Conservation (phyloP, 1,140 invertebrate species). For the Diorhabda carinulata region DNA sequence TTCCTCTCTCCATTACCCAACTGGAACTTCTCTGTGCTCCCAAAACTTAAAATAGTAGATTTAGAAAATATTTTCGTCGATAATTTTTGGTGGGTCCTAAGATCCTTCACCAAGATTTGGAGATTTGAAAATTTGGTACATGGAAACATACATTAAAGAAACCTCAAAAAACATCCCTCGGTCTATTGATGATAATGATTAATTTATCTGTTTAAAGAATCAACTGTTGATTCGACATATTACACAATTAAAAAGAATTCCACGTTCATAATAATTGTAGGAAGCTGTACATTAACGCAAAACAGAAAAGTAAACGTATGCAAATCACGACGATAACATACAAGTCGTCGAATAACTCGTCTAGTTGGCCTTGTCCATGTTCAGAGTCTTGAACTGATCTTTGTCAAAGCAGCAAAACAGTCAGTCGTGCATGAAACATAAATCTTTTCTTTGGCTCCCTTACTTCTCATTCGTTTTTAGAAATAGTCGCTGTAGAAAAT, state of each 20-base stretch:
- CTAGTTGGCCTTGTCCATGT: constrained; percentile 27
- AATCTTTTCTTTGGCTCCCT: background rate
- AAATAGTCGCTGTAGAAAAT: too few relatives aligned
- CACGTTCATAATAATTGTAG: background rate
- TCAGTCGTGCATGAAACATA: constrained; percentile 2
- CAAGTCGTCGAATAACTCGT: constrained; percentile 15
- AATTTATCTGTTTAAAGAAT: background rate
- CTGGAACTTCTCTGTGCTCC: too few relatives aligned
- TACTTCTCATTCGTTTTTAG: too few relatives aligned
- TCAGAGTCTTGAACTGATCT: constrained; percentile 22
- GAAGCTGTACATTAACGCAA: background rate
- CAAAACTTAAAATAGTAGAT: too few relatives aligned
- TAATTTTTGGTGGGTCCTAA: too few relatives aligned
- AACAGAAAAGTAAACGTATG: constrained; percentile 10
- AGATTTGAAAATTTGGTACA: too few relatives aligned
- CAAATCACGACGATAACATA: constrained; percentile 21
- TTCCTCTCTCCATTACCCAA: too few relatives aligned
- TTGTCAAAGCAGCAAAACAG: constrained; percentile 10
- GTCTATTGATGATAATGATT: too few relatives aligned
- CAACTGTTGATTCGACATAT: background rate
- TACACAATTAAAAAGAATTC: background rate
- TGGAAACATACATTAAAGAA: too few relatives aligned
- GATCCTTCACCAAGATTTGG: too few relatives aligned
- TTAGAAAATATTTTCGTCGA: too few relatives aligned
- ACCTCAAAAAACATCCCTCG: too few relatives aligned